Evolutionary conservation across 2,888 invertebrate species (phyloP).

Genomic region (Chymomyza fuscimana): DNA sequence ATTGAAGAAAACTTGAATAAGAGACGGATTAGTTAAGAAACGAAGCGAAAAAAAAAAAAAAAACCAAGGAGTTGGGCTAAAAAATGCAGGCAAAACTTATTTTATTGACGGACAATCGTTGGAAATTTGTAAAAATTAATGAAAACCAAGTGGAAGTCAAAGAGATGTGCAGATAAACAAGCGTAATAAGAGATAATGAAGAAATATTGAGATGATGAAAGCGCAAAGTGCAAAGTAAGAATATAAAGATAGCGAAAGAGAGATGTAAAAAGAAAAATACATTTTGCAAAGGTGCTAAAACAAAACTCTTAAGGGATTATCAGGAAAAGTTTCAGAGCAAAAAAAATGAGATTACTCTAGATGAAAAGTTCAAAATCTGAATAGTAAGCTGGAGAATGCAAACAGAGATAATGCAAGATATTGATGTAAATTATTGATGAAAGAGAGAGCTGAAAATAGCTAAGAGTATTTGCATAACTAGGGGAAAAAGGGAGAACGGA

Average conservation of each 20-base stretch:
- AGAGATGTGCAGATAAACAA: background rate
- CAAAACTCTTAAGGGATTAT: too few species aligned
- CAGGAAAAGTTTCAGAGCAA: too few species aligned
- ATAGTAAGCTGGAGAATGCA: background rate
- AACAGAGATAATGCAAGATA: background rate
- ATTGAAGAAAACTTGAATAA: background rate
- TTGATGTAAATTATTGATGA: background rate
- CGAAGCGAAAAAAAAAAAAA: background rate
- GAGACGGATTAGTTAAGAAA: background rate
- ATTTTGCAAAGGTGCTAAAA: background rate
- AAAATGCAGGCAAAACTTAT: background rate
- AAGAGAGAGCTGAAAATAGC: background rate
- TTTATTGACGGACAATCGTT: background rate
- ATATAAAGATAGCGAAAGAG: background rate
- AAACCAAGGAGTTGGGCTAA: slow-evolving; percentile 17
- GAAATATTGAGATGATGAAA: background rate
- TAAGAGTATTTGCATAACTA: background rate
- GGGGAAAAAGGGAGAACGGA: too few species aligned
- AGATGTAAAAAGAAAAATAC: background rate
- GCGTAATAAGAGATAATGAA: background rate
- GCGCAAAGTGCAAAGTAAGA: background rate
- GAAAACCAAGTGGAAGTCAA: background rate
- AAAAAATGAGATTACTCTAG: too few species aligned
- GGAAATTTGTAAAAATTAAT: background rate
- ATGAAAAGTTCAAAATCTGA: too few species aligned